These are phyloP conservation scores for Heliconius charithonia DNA, from an alignment of 2,888 invertebrate species.

Conservation along the genomic window DNA sequence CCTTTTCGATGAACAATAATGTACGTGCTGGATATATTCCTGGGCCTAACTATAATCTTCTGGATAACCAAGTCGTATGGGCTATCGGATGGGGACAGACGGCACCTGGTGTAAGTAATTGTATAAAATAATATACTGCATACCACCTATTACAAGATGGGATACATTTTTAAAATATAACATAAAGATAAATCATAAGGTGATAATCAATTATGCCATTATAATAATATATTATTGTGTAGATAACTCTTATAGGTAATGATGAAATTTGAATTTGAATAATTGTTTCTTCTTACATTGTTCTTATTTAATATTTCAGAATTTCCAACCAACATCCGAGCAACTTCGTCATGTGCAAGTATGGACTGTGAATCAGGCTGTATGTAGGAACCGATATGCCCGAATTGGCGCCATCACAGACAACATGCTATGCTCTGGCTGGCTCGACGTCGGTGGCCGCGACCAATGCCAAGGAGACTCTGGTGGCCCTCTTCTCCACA, in stretches of 20 bases:
- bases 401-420: constrained; percentile 52
- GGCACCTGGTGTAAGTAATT: constrained; percentile 47
- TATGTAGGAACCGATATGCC: constrained; percentile 54
- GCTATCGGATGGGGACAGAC: constrained; percentile 58
- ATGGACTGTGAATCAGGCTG: constrained; percentile 56
- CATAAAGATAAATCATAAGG: no score
- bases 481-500: constrained; percentile 68
- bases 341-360: constrained; percentile 56
- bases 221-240: no score
- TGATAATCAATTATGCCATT: no score
- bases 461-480: constrained; percentile 69
- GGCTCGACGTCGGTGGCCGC: constrained; percentile 65
- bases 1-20: constrained; percentile 42
- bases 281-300: background rate
- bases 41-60: constrained; percentile 51
- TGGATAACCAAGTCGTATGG: constrained; percentile 54
- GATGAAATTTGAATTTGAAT: background rate
- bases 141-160: background rate
- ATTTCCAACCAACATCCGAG: background rate
- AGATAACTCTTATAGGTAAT: background rate
- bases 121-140: background rate
- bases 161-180: no score
- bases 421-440: constrained; percentile 67
- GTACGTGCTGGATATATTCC: constrained; percentile 52
- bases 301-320: constrained; percentile 33